These are phyloP conservation scores for Drosophila ficusphila DNA, from an alignment of 1,140 invertebrate species.

Conservation along the genomic window DNA sequence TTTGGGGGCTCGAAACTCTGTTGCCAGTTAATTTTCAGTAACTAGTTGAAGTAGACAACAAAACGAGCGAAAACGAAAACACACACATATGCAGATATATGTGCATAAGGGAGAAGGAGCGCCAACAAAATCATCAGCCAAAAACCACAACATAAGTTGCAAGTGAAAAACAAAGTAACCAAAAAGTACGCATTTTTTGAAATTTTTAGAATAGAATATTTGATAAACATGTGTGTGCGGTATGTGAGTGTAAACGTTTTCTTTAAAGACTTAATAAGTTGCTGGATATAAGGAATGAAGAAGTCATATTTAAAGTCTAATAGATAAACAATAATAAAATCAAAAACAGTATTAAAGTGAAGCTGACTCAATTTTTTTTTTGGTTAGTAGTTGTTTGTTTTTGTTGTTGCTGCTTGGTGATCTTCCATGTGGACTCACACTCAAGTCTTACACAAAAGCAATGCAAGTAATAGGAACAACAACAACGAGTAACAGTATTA, in stretches of 20 bases:
- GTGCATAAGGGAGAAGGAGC: conserved; percentile 35
- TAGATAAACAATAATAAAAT: conserved; percentile 5
- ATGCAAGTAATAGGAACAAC: conserved; percentile 10
- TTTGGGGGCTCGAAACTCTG: conserved; percentile 71
- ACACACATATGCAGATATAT: conserved; percentile 7
- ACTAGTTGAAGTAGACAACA: conserved; percentile 81
- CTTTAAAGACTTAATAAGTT: not conserved
- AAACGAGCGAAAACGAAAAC: conserved; percentile 46
- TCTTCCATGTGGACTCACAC: conserved; percentile 43
- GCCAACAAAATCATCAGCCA: conserved; percentile 18
- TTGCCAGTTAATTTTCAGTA: conserved; percentile 80
- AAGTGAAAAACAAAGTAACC: conserved; percentile 27
- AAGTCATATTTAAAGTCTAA: too few species aligned
- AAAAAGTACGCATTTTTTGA: conserved; percentile 16
- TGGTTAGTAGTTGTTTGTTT: not conserved
- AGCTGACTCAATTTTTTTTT: conserved; percentile 21
- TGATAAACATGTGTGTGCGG: conserved; percentile 11
- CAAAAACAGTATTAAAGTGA: too few species aligned
- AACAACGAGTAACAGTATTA: conserved; percentile 18
- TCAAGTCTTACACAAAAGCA: conserved; percentile 16
- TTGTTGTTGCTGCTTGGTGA: conserved; percentile 16
- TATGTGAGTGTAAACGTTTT: not conserved
- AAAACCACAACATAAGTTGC: conserved; percentile 19
- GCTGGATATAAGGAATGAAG: too few species aligned
- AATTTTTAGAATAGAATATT: conserved; percentile 6